Evolutionary conservation across 2,797 vertebrate genomes (phyloP).

Genomic region (Bucorvus abyssinicus): DNA sequence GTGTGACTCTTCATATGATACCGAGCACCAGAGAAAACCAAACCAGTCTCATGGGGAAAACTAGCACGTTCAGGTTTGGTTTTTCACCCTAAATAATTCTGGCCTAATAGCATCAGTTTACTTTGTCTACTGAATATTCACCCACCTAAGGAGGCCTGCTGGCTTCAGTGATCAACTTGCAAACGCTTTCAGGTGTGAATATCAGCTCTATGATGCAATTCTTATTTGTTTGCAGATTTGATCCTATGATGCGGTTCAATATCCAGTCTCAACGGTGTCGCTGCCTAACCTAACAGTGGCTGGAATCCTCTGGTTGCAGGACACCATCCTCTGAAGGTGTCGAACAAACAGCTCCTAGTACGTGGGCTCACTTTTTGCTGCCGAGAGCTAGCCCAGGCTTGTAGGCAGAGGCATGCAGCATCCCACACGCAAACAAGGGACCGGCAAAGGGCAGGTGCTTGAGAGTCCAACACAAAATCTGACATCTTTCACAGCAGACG

Average conservation of each 20-base stretch:
- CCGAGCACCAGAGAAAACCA: background rate
- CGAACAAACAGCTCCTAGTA: background rate
- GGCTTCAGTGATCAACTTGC: background rate
- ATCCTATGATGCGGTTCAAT: background rate
- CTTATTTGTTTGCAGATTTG: background rate
- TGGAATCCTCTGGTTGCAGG: background rate
- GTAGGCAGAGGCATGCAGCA: background rate
- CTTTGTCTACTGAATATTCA: background rate
- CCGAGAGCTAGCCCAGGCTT: background rate
- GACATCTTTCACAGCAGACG: background rate
- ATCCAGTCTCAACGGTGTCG: background rate
- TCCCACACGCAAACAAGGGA: background rate
- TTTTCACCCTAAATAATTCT: background rate
- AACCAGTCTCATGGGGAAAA: background rate
- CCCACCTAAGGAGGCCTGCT: background rate
- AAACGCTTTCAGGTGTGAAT: background rate
- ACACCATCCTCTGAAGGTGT: background rate
- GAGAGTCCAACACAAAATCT: background rate
- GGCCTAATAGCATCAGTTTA: background rate
- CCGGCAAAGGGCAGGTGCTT: background rate
- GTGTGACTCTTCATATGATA: background rate
- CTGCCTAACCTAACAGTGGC: background rate
- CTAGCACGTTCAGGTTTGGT: background rate
- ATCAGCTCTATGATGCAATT: background rate
- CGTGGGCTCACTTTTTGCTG: background rate